Percentiles rank a stretch among this genome's conserved stretches.
These are phyloP conservation scores for Reticulitermes speratus DNA, from an alignment of 1,140 invertebrate genomes.

Conservation along the genomic window DNA sequence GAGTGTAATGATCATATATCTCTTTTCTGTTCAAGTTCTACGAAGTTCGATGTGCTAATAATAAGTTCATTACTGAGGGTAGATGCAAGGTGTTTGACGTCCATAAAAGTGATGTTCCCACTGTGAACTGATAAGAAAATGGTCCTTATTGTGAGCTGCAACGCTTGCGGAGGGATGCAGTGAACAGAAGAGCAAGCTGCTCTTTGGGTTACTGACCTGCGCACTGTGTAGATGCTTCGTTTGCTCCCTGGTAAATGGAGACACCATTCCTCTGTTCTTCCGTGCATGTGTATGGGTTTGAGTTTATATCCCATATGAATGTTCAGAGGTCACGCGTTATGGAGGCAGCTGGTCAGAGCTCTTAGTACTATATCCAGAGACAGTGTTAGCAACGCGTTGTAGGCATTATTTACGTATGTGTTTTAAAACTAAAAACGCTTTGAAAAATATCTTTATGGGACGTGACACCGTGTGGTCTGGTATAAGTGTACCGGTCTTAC, in stretches of 20 bases:
- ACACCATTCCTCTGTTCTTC: background rate
- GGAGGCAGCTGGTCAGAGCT: no score
- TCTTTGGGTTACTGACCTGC: background rate
- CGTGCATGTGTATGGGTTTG: no score
- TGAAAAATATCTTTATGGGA: no score
- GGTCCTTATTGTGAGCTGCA: background rate
- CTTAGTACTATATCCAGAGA: no score
- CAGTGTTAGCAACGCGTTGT: no score
- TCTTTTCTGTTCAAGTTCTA: background rate
- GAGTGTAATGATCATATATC: background rate
- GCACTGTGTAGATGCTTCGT: background rate
- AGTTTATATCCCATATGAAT: no score
- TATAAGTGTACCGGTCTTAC: no score
- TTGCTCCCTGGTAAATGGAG: background rate
- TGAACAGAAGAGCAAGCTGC: background rate
- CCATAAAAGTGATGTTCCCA: background rate
- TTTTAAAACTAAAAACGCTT: no score
- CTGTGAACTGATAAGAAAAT: background rate
- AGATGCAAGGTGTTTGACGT: background rate
- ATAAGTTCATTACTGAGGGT: background rate
- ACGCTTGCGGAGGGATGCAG: background rate
- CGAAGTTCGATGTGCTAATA: background rate
- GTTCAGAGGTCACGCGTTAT: no score
- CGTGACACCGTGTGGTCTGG: no score
- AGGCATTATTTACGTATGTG: no score